Evolutionary conservation across 2,888 invertebrate genomes (phyloP).

Genomic region (Bellardia bayeri): DNA sequence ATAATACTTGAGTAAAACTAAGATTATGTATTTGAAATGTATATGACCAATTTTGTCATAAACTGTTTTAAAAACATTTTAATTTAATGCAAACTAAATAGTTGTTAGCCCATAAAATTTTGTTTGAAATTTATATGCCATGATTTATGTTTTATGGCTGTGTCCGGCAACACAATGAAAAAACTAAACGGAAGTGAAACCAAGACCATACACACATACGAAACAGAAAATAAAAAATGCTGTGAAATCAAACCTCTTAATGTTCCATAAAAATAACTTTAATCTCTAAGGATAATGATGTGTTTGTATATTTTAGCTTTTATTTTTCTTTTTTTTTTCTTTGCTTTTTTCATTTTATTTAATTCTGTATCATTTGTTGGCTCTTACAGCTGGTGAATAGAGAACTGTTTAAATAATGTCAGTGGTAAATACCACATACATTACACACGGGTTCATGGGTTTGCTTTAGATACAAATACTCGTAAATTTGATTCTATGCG

Average conservation of each 20-base stretch:
- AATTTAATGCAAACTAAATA: slow-evolving; percentile 36
- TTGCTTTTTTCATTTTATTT: not conserved
- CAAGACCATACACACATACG: not conserved
- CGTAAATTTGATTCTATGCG: not conserved
- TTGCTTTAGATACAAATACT: not conserved
- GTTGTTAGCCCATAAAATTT: slow-evolving; percentile 1
- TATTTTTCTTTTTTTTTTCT: not conserved
- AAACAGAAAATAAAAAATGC: slow-evolving; percentile 8
- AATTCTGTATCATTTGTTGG: not conserved
- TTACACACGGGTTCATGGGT: not conserved
- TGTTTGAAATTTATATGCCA: not conserved
- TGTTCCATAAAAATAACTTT: slow-evolving; percentile 3
- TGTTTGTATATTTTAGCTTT: slow-evolving; percentile 3
- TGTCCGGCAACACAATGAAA: slow-evolving; percentile 10
- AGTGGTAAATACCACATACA: not conserved
- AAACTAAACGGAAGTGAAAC: not conserved
- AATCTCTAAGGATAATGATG: slow-evolving; percentile 41
- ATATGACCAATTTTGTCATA: not conserved
- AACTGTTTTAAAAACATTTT: not conserved
- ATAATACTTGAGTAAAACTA: too few species aligned
- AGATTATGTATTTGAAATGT: not conserved
- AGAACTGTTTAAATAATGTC: not conserved
- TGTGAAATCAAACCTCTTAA: slow-evolving; percentile 25
- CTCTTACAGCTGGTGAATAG: not conserved
- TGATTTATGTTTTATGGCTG: slow-evolving; percentile 48